Conservation (phyloP, 2,888 invertebrate genomes). For the Habroteleia sp. region DNA sequence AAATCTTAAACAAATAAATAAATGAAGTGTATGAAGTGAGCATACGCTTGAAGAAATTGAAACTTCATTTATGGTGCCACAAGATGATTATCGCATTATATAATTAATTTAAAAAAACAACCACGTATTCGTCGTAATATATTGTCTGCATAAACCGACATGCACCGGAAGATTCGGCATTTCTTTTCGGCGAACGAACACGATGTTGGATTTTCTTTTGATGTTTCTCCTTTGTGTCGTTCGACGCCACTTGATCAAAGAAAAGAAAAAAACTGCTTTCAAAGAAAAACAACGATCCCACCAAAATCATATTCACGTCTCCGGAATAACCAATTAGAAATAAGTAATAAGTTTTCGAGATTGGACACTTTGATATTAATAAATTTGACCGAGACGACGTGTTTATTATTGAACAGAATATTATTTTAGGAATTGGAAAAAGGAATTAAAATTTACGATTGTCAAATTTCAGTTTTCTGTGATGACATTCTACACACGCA, state of each 20-base stretch:
- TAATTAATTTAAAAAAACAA: slow-evolving; percentile 35
- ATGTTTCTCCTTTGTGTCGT: slow-evolving; percentile 40
- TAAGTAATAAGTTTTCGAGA: slow-evolving; percentile 16
- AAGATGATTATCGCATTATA: slow-evolving; percentile 5
- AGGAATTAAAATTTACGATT: no score
- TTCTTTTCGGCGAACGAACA: slow-evolving; percentile 34
- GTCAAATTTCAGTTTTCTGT: no score
- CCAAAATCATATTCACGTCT: slow-evolving; percentile 27
- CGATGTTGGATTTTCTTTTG: slow-evolving; percentile 49
- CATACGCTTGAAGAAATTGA: no score
- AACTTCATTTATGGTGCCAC: no score
- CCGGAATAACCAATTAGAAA: slow-evolving; percentile 46
- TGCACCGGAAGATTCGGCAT: slow-evolving; percentile 56
- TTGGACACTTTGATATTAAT: slow-evolving; percentile 17
- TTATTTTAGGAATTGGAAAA: no score
- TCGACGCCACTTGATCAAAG: slow-evolving; percentile 24
- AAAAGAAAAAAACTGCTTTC: slow-evolving; percentile 27
- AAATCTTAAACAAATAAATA: no score
- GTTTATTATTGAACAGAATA: slow-evolving; percentile 15
- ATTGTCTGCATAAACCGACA: slow-evolving; percentile 26
- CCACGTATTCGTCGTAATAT: slow-evolving; percentile 33
- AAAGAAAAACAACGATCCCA: slow-evolving; percentile 36
- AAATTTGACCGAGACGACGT: slow-evolving; percentile 15
- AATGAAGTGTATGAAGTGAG: no score
- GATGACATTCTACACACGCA: no score